phyloP scores from a whole-genome alignment of 2,797 vertebrate species.

The Cercopithecus petaurista region DNA sequence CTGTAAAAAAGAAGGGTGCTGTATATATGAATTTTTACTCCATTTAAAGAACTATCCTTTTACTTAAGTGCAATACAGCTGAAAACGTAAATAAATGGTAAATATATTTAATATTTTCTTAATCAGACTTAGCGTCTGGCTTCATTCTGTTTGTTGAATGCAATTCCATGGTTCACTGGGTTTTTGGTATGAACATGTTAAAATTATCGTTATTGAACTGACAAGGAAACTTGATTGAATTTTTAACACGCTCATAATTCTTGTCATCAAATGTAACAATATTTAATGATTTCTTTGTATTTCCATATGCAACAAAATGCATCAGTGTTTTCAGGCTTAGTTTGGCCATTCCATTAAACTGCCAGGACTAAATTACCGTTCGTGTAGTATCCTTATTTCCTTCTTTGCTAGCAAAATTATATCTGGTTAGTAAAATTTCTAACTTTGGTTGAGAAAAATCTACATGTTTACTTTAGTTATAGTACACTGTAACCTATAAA shows the following conservation, averaged over 20 bases:
- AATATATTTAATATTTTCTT: constrained; percentile 74
- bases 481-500: background rate
- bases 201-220: constrained; percentile 81
- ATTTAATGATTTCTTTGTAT: constrained; percentile 81
- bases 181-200: constrained; percentile 78
- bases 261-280: constrained; percentile 78
- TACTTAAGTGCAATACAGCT: constrained; percentile 60
- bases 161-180: constrained; percentile 79
- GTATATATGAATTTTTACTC: constrained; percentile 67
- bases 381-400: background rate
- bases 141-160: constrained; percentile 80
- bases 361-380: constrained; percentile 35
- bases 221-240: constrained; percentile 80
- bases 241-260: constrained; percentile 79
- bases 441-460: background rate
- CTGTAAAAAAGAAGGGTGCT: constrained; percentile 66
- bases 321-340: constrained; percentile 61
- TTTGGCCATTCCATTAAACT: constrained; percentile 62
- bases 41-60: constrained; percentile 61
- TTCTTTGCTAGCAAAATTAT: constrained; percentile 41
- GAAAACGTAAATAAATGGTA: constrained; percentile 69
- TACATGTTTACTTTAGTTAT: background rate
- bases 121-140: constrained; percentile 71
- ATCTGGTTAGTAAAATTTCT: constrained; percentile 31
- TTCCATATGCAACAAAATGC: constrained; percentile 73